These are phyloP conservation scores for Elegia similella DNA, from an alignment of 2,888 invertebrate species.

Conservation along the genomic window DNA sequence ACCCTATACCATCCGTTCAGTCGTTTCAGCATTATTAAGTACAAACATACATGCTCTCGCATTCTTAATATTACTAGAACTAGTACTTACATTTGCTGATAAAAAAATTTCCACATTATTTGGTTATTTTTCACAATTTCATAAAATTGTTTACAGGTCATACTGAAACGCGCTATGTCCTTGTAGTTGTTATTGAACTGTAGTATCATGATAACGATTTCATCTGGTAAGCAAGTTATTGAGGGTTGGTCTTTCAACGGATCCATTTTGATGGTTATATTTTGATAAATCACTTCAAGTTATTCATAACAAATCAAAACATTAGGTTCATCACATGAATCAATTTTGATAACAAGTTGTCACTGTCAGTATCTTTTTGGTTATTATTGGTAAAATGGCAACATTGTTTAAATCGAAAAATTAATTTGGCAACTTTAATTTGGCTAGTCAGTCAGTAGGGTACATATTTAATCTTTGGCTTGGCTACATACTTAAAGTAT, in stretches of 20 bases:
- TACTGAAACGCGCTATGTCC: slow-evolving; percentile 2
- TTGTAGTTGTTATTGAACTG: neutral
- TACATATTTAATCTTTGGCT: too few species aligned
- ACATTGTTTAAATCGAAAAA: too few species aligned
- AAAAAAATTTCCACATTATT: slow-evolving; percentile 2
- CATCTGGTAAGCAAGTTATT: slow-evolving; percentile 8
- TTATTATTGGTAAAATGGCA: too few species aligned
- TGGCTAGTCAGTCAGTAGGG: too few species aligned
- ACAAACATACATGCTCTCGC: too few species aligned
- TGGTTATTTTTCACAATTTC: neutral
- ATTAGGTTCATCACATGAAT: neutral
- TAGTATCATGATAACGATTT: slow-evolving; percentile 9
- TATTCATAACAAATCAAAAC: neutral
- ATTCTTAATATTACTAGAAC: too few species aligned
- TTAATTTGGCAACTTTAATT: too few species aligned
- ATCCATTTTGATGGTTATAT: neutral
- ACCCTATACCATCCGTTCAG: too few species aligned
- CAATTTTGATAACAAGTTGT: neutral
- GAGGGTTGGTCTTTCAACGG: neutral
- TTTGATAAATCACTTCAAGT: neutral
- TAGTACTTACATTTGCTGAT: slow-evolving; percentile 15
- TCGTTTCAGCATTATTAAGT: too few species aligned
- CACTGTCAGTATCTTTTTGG: too few species aligned
- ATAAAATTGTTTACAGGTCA: slow-evolving; percentile 10
- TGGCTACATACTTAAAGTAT: too few species aligned